Conservation (phyloP, 2,797 vertebrate genomes). For the Artibeus lituratus region DNA sequence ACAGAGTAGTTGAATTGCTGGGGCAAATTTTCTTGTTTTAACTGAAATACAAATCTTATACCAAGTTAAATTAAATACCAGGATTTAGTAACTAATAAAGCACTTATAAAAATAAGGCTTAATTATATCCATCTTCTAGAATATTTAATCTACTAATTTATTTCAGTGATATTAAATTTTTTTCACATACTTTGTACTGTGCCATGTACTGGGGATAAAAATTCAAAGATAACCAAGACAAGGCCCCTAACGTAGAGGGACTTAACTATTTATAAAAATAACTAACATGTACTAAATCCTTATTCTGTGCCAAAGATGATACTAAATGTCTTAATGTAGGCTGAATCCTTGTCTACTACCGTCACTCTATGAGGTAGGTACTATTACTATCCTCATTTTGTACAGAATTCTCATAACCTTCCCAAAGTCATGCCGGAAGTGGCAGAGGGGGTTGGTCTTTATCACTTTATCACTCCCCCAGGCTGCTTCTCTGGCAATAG, state of each 20-base stretch:
- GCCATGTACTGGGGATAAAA: background rate
- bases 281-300: background rate
- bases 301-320: background rate
- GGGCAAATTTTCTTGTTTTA: constrained; percentile 1
- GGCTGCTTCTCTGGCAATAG: background rate
- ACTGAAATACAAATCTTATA: background rate
- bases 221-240: background rate
- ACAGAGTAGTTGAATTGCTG: background rate
- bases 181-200: background rate
- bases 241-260: background rate
- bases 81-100: background rate
- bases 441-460: background rate
- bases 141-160: background rate
- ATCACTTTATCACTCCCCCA: background rate
- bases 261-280: background rate
- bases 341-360: background rate
- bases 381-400: background rate
- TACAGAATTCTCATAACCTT: background rate
- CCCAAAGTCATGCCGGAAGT: background rate
- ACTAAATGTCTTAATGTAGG: background rate
- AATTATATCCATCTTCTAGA: background rate
- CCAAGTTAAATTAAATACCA: constrained; percentile 19
- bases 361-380: background rate
- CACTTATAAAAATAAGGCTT: background rate
- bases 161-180: background rate